Evolutionary conservation across 2,113 vertebrate genomes (phyloP), one percentile per base, ranked within the genome.

Genomic region (Sakesphorus luctuosus): DNA sequence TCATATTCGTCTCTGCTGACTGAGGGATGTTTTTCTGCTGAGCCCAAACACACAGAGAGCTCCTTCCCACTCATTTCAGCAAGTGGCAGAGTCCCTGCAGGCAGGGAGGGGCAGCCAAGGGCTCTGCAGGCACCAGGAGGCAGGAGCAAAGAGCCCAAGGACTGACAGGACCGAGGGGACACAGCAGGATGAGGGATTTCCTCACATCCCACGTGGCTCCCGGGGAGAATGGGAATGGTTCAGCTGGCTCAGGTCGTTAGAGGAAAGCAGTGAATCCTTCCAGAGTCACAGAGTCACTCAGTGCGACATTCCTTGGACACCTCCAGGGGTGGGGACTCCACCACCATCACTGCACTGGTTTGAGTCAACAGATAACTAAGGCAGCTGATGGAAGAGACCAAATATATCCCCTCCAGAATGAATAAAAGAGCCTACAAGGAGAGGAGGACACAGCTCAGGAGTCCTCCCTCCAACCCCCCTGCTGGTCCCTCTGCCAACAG

Each of bases 221-320:
- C 3, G 0, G 3, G 5, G 4, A 6, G 26, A 8, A 3, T 0
- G 1, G 63, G 46, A 13, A 33, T 0, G 21, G 20, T 24, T 40
- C 14, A 1, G 13, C 15, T 24, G 15, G 15, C 21, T 10, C 9
- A 15, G 20, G 21, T 6, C 23, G 1, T 15, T 10, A 18, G 0
- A 43, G 0, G 36, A 50, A 10, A 73, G 44, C 21, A 16, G 35
- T 3, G 20, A 35, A 36, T 3, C 43, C 11, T 11, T 49, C 13
- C 31, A 14, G 20, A 7, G 5, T 2, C 58, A 17, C 29, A n/a
- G n/a, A n/a, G n/a, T n/a, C n/a, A n/a, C n/a, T 38, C 38, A 38
- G 38, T 38, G 38, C 38, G 10, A 38, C 38, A 11, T 38, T 38
- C 38, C 38, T 38, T 38, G 38, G 38, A 38, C 38, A 38, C 38